phyloP scores from a whole-genome alignment of 2,888 invertebrate species.

The Erebia palarica region DNA sequence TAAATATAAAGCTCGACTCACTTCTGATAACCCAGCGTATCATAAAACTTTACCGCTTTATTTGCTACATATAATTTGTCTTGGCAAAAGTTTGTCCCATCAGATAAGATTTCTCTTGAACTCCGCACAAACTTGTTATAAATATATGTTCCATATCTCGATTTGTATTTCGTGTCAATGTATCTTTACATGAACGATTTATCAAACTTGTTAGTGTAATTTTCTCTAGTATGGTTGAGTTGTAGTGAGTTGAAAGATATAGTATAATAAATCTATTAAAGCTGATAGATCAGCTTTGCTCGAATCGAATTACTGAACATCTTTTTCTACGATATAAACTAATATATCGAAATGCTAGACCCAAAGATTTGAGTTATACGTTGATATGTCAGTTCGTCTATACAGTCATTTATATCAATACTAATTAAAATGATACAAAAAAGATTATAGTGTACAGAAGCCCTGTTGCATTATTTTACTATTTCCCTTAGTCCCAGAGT shows the following conservation, averaged over 20 bases:
- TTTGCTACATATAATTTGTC: slow-evolving; percentile 74
- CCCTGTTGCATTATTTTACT: slow-evolving; percentile 47
- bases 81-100: slow-evolving; percentile 65
- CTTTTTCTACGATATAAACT: too few relatives aligned
- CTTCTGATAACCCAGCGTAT: slow-evolving; percentile 74
- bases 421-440: slow-evolving; percentile 67
- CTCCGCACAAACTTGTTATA: slow-evolving; percentile 34
- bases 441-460: slow-evolving; percentile 58
- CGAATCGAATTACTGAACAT: too few relatives aligned
- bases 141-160: slow-evolving; percentile 23
- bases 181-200: slow-evolving; percentile 20
- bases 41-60: slow-evolving; percentile 67
- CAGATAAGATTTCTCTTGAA: slow-evolving; percentile 58
- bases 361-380: too few relatives aligned
- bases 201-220: neutral
- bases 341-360: too few relatives aligned
- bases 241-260: too few relatives aligned
- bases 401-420: slow-evolving; percentile 44
- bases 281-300: too few relatives aligned
- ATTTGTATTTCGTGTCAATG: slow-evolving; percentile 31
- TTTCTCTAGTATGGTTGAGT: neutral
- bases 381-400: too few relatives aligned
- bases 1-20: slow-evolving; percentile 57
- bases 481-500: slow-evolving; percentile 78
- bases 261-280: too few relatives aligned